These are phyloP conservation scores for Catharus fuscescens DNA, from an alignment of 2,113 vertebrate genomes.

Conservation along the genomic window DNA sequence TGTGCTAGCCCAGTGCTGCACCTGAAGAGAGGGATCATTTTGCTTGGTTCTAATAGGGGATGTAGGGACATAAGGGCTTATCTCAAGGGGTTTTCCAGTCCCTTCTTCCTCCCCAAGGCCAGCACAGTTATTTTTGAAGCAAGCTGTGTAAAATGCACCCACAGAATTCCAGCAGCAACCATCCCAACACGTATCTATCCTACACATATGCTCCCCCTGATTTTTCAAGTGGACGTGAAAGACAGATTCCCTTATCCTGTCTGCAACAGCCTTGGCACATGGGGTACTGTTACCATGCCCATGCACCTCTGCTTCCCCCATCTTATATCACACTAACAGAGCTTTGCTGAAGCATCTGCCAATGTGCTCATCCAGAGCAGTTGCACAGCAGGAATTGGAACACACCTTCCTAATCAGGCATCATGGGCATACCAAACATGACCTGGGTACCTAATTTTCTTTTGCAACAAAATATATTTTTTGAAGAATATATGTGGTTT, in stretches of 20 bases:
- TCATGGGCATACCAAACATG: not conserved
- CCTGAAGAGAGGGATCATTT: not conserved
- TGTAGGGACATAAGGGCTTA: not conserved
- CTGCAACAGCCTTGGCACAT: not conserved
- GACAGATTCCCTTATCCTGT: not conserved
- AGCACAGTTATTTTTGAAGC: not conserved
- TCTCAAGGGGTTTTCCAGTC: not conserved
- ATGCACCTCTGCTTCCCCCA: not conserved
- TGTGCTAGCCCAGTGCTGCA: not conserved
- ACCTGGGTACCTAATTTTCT: not conserved
- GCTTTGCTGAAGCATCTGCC: not conserved
- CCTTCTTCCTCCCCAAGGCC: not conserved
- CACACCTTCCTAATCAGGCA: not conserved
- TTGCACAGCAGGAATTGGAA: not conserved
- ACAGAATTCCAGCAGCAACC: not conserved
- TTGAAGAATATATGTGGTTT: not conserved
- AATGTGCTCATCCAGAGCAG: not conserved
- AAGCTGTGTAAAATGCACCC: not conserved
- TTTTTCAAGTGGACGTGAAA: not conserved
- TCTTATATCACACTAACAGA: fast-evolving
- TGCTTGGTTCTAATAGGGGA: not conserved
- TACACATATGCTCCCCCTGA: fast-evolving
- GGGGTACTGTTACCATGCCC: fast-evolving
- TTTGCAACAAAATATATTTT: not conserved
- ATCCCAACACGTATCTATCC: fast-evolving